These are phyloP conservation scores for Alentia gelatinosa DNA, from an alignment of 2,888 invertebrate genomes.

Conservation along the genomic window DNA sequence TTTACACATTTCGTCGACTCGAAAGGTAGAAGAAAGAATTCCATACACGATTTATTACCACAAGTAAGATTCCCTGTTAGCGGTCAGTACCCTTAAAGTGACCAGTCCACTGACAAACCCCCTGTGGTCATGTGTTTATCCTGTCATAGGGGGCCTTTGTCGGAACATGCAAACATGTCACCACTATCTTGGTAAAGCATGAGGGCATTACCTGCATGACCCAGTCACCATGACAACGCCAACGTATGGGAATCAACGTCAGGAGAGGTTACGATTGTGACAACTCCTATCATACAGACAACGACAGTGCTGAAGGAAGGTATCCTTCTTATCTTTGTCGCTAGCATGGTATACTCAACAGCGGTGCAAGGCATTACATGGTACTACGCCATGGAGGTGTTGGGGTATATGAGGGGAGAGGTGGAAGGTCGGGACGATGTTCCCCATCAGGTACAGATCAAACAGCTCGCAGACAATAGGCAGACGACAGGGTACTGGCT, in stretches of 20 bases:
- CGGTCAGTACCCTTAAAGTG: neutral
- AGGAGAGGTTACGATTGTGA: neutral
- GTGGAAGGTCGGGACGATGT: neutral
- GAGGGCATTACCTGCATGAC: neutral
- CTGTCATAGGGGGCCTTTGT: neutral
- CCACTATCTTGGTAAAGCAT: neutral
- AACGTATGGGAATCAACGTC: neutral
- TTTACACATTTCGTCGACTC: neutral
- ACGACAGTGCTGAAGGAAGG: neutral
- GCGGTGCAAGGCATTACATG: neutral
- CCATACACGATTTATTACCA: neutral
- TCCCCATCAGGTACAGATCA: neutral
- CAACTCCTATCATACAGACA: neutral
- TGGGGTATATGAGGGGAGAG: neutral
- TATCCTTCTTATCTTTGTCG: neutral
- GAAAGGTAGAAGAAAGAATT: neutral
- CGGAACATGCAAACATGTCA: slow-evolving; percentile 26
- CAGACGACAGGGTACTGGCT: neutral
- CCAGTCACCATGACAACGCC: neutral
- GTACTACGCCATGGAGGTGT: neutral
- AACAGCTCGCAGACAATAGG: neutral
- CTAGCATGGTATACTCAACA: neutral
- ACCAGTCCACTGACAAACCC: neutral
- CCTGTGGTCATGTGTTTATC: neutral
- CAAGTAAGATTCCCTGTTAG: neutral